Conservation (phyloP, 2,113 vertebrate species). For the Cepphus grylle region DNA sequence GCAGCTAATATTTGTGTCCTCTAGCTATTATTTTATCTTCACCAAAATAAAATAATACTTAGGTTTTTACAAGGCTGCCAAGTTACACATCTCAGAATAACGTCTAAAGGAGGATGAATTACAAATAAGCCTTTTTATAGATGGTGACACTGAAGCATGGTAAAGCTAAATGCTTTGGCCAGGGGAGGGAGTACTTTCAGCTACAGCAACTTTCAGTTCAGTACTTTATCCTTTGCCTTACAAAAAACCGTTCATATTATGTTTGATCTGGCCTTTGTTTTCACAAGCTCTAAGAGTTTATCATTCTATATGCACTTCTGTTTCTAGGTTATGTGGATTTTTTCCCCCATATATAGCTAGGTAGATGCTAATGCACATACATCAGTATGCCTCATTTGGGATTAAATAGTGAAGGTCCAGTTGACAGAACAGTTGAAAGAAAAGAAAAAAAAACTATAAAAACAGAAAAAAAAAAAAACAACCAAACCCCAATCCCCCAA, state of each 20-base stretch:
- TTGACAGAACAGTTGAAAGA: neutral
- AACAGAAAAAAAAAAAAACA: neutral
- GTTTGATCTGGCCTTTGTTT: neutral
- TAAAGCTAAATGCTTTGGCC: conserved; percentile 7
- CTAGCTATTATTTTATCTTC: neutral
- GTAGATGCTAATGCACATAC: neutral
- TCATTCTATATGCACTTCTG: neutral
- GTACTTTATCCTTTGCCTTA: neutral
- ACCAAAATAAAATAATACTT: neutral
- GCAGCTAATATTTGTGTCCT: neutral
- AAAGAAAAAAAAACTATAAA: neutral
- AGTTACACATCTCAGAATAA: neutral
- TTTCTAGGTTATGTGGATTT: neutral
- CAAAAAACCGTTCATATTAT: neutral
- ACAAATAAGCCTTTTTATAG: neutral
- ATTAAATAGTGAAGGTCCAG: neutral
- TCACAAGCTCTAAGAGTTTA: neutral
- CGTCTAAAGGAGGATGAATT: neutral
- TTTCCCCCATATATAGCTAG: neutral
- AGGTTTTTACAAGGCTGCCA: neutral
- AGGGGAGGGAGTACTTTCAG: conserved; percentile 43
- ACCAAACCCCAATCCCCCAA: too few species aligned
- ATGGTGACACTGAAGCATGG: neutral
- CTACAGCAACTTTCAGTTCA: neutral
- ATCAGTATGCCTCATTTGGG: neutral